These are phyloP conservation scores for Brachymystax lenok DNA, from an alignment of 2,797 vertebrate genomes.

Conservation along the genomic window DNA sequence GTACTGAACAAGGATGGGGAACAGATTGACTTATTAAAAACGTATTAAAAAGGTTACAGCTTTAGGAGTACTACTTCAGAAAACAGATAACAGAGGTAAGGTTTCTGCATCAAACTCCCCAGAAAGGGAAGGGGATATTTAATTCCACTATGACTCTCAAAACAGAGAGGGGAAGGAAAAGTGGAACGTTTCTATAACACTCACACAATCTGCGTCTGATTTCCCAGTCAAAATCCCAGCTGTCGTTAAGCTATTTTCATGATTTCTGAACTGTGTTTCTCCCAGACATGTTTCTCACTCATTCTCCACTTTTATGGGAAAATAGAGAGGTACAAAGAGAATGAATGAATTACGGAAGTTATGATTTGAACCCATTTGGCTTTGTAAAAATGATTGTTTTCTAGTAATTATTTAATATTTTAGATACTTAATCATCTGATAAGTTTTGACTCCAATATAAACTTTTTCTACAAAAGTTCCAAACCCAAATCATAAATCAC, in stretches of 20 bases:
- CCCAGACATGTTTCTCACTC: conserved; percentile 43
- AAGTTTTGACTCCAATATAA: too few species aligned
- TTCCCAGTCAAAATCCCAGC: conserved; percentile 54
- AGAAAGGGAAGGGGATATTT: conserved; percentile 15
- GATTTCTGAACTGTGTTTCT: conserved; percentile 27
- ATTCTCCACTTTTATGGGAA: conserved; percentile 39
- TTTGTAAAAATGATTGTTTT: not conserved
- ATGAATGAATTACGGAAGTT: not conserved
- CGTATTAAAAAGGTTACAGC: conserved; percentile 33
- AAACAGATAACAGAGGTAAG: conserved; percentile 41
- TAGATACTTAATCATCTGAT: too few species aligned
- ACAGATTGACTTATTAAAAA: conserved; percentile 41
- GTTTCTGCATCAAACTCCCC: conserved; percentile 31
- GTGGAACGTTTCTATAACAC: conserved; percentile 29
- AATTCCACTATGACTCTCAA: not conserved
- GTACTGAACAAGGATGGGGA: conserved; percentile 8
- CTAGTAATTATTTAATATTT: too few species aligned
- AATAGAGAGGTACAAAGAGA: not conserved
- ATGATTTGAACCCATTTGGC: not conserved
- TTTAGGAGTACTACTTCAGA: conserved; percentile 38
- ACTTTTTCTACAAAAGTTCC: not conserved
- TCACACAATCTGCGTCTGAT: conserved; percentile 52
- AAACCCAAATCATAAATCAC: not conserved
- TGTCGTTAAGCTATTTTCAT: conserved; percentile 42
- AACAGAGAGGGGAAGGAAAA: not conserved